These are phyloP conservation scores for Chaetodon trifasciatus DNA, from an alignment of 2,797 vertebrate species.

Conservation along the genomic window DNA sequence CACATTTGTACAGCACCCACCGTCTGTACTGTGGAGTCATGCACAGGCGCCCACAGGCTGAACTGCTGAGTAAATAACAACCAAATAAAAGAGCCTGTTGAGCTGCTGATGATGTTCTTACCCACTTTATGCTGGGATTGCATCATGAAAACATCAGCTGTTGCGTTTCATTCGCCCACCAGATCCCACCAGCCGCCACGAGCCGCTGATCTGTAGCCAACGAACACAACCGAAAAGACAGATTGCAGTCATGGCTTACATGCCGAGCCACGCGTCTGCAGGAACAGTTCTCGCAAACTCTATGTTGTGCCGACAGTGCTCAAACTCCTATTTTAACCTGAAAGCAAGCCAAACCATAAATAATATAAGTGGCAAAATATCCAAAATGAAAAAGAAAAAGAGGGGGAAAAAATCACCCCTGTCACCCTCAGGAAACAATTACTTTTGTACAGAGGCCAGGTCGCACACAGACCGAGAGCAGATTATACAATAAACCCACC, in stretches of 20 bases:
- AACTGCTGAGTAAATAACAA: constrained; percentile 59
- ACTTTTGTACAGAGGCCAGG: constrained; percentile 15
- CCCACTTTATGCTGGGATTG: constrained; percentile 65
- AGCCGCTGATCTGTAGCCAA: constrained; percentile 58
- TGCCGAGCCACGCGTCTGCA: constrained; percentile 1
- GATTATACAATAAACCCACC: constrained; percentile 7
- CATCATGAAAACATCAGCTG: constrained; percentile 75
- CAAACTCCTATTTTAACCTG: background rate
- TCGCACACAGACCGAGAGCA: constrained; percentile 23
- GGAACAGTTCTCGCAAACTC: constrained; percentile 4
- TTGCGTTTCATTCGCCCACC: constrained; percentile 60
- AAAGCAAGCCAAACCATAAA: constrained; percentile 13
- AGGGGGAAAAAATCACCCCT: background rate
- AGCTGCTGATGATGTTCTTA: constrained; percentile 59
- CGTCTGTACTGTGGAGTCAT: constrained; percentile 24
- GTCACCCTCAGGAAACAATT: constrained; percentile 40
- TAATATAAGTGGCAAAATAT: constrained; percentile 21
- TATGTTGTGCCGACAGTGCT: background rate
- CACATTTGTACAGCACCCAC: constrained; percentile 5
- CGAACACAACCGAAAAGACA: constrained; percentile 26
- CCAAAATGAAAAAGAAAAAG: constrained; percentile 25
- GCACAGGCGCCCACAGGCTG: constrained; percentile 45
- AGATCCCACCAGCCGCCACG: constrained; percentile 30
- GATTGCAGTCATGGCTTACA: constrained; percentile 34
- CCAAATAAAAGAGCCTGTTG: constrained; percentile 49